Evolutionary conservation across 2,113 vertebrate genomes (phyloP).

Genomic region (Carettochelys insculpta): DNA sequence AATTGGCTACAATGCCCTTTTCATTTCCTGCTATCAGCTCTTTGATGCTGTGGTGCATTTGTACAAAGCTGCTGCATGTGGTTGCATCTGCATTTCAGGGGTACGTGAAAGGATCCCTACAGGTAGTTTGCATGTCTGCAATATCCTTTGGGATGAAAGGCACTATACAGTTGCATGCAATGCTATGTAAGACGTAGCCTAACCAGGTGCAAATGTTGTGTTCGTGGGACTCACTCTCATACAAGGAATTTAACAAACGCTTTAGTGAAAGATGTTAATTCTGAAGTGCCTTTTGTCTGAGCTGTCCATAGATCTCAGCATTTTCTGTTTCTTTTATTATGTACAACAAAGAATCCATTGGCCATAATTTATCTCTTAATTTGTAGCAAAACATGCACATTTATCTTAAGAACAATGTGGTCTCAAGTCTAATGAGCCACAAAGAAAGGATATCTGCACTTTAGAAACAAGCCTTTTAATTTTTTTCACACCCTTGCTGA

Average conservation of each 20-base stretch:
- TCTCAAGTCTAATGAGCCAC: background rate
- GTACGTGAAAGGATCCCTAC: background rate
- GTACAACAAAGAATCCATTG: background rate
- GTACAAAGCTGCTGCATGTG: background rate
- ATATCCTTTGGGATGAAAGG: background rate
- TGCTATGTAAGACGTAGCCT: background rate
- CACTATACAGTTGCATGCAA: background rate
- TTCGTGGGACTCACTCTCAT: background rate
- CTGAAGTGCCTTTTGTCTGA: background rate
- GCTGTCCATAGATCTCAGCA: background rate
- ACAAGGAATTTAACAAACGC: background rate
- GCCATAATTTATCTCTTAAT: conserved; percentile 39
- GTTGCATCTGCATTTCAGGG: background rate
- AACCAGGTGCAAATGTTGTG: background rate
- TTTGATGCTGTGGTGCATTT: background rate
- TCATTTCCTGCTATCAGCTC: background rate
- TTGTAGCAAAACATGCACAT: conserved; percentile 30
- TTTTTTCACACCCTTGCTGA: background rate
- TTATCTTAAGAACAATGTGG: conserved; percentile 27
- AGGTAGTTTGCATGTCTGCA: background rate
- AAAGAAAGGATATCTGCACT: conserved; percentile 43
- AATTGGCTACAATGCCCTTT: background rate
- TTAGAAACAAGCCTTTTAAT: conserved; percentile 31
- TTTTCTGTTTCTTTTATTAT: conserved; percentile 6
- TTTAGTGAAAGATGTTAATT: conserved; percentile 16